Evolutionary conservation across 92 coral and sea anemone genomes (phyloP), one percentile per base, ranked within the genome.

Genomic region (Zoanthus sociatus): DNA sequence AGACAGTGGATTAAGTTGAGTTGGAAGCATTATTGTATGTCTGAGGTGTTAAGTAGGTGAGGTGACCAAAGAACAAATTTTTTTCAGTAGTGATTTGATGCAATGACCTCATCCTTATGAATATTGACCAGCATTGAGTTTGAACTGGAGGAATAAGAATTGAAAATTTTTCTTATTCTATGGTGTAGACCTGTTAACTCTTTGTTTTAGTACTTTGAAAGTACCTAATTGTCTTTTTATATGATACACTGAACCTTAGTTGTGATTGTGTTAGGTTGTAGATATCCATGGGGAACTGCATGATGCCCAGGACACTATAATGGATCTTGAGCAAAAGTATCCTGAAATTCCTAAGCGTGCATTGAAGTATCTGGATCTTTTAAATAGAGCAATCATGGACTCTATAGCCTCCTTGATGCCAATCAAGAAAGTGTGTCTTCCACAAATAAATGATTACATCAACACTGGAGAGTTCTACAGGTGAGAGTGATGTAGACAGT

Each of bases 401-500:
- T 76, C 86, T 51, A 79, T 94, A 15, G 67, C 42, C 16, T 66
- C 87, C 30, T 37, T 94, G 64, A 77, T 58, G 78, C 90, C 89
- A 21, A 86, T 94, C 48, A 86, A 83, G 78, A 85, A 88, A 89
- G 88, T 85, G 31, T 46, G 84, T 31, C 45, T 93, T 42, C 95
- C 95, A 16, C 83, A 81, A n/a, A 66, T 92, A 32, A 83, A 84
- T 74, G 83, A 70, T 11, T 83, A 94, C 74, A 88, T 94, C 21
- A 75, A 86, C 50, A 71, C 76, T 12, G 92, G 84, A 31, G 97
- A 94, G 79, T 88, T 68, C 64, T 90, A 92, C 79, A 94, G 97
- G 97, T 91, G 56, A 30, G 33, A 53, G 3, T 3, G 7, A 76
- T 48, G 13, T 51, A 74, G 16, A 37, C 42, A 37, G 42, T 47